A percentile compares a stretch with the other conserved stretches of the same genome.
These are phyloP conservation scores for Ctenochaetus hawaiiensis DNA, from an alignment of 2,797 vertebrate species.

Conservation along the genomic window DNA sequence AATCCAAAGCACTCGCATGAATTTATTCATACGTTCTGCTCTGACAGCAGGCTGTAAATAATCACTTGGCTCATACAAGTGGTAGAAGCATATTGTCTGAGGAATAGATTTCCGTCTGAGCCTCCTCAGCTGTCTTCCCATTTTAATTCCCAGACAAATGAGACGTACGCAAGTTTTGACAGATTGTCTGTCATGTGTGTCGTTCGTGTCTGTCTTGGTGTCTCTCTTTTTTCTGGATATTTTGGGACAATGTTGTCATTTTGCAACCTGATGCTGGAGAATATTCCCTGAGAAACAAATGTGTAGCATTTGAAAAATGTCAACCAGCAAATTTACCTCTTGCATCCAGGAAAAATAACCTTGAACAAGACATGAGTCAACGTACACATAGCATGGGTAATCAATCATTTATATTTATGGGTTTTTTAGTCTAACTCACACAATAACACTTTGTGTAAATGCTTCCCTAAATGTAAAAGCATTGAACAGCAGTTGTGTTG, in stretches of 20 bases:
- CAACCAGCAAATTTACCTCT: constrained; percentile 31
- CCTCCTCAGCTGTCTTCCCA: constrained; percentile 62
- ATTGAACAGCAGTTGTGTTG: constrained; percentile 15
- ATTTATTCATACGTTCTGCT: constrained; percentile 68
- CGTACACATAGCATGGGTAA: constrained; percentile 6
- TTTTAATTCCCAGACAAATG: constrained; percentile 73
- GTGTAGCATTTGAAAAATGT: constrained; percentile 43
- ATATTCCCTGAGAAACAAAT: constrained; percentile 47
- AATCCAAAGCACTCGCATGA: constrained; percentile 55
- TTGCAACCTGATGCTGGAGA: constrained; percentile 10
- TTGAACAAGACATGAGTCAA: constrained; percentile 24
- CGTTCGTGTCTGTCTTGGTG: constrained; percentile 15
- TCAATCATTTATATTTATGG: constrained; percentile 10
- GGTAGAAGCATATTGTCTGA: constrained; percentile 64
- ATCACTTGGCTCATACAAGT: constrained; percentile 70
- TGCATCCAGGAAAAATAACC: constrained; percentile 31
- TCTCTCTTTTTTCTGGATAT: constrained; percentile 25
- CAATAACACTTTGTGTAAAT: constrained; percentile 10
- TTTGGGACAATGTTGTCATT: constrained; percentile 44
- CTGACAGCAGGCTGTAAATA: constrained; percentile 73
- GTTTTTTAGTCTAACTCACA: constrained; percentile 10
- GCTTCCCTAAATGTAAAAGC: constrained; percentile 5
- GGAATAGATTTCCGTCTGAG: constrained; percentile 63
- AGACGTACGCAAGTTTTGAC: constrained; percentile 61
- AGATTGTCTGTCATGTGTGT: constrained; percentile 57